Percentiles rank a stretch among this genome's conserved stretches.
phyloP scores from a whole-genome alignment of 2,797 vertebrate genomes.

The Sebastes jordani region DNA sequence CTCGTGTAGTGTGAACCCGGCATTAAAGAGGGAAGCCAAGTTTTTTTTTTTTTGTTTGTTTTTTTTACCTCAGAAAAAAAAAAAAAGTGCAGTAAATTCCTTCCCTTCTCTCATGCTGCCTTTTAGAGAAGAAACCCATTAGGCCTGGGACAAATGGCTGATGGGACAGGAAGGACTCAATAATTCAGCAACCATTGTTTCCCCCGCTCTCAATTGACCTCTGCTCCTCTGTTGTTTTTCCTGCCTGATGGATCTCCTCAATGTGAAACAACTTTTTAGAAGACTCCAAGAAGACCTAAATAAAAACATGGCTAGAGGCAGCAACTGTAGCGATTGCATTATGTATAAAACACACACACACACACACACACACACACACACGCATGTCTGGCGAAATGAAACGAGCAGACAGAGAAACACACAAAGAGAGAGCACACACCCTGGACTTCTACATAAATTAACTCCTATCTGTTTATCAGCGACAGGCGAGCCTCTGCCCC shows the following conservation, averaged over 20 bases:
- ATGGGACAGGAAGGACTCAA: slow-evolving; percentile 81
- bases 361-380: neutral
- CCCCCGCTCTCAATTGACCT: slow-evolving; percentile 77
- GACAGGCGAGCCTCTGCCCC: slow-evolving; percentile 50
- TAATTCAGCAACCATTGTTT: slow-evolving; percentile 85
- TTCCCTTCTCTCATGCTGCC: slow-evolving; percentile 33
- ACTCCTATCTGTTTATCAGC: slow-evolving; percentile 70
- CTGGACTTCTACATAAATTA: slow-evolving; percentile 67
- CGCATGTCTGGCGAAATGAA: slow-evolving; percentile 40
- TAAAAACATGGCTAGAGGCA: slow-evolving; percentile 57
- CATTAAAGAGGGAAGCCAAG: slow-evolving; percentile 1
- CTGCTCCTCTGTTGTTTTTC: slow-evolving; percentile 72
- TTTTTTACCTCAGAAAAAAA: slow-evolving; percentile 31
- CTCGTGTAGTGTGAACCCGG: neutral
- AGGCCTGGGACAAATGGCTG: slow-evolving; percentile 73
- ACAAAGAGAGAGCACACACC: slow-evolving; percentile 30
- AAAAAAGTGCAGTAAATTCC: slow-evolving; percentile 30
- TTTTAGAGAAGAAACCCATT: slow-evolving; percentile 80
- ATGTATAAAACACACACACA: slow-evolving; percentile 32
- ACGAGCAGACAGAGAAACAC: slow-evolving; percentile 34
- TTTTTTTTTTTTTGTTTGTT: neutral
- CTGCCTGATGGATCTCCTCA: slow-evolving; percentile 73
- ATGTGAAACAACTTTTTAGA: slow-evolving; percentile 51
- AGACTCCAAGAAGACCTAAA: slow-evolving; percentile 56
- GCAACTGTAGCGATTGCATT: slow-evolving; percentile 29